Conservation (phyloP, 2,797 vertebrate species). For the Odontamblyopus lacepedii region DNA sequence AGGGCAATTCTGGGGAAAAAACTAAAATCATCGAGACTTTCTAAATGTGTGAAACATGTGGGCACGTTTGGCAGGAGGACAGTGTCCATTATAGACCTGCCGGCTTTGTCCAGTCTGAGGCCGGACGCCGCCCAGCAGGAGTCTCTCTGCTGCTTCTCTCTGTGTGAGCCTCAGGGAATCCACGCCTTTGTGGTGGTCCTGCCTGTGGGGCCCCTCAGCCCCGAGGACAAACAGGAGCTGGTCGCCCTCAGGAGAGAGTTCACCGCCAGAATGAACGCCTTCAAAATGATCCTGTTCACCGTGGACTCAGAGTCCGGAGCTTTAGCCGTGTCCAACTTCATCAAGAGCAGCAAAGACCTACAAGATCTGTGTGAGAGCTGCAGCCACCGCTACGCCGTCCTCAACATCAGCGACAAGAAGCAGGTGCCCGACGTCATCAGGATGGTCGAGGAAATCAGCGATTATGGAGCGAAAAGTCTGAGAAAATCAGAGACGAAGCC, state of each 20-base stretch:
- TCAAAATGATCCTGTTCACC: slow-evolving; percentile 42
- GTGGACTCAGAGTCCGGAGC: not conserved
- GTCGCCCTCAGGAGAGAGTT: slow-evolving; percentile 39
- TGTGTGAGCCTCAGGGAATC: slow-evolving; percentile 29
- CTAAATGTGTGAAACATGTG: slow-evolving; percentile 15
- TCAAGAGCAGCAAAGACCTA: slow-evolving; percentile 2
- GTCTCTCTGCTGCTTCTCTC: not conserved
- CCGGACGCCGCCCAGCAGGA: not conserved
- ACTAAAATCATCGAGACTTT: not conserved
- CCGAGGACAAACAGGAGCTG: slow-evolving; percentile 49
- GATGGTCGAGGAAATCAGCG: slow-evolving; percentile 16
- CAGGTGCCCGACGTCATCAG: slow-evolving; percentile 14
- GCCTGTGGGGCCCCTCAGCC: slow-evolving; percentile 18
- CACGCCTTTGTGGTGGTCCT: slow-evolving; percentile 48
- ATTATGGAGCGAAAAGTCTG: not conserved
- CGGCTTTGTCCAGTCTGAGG: slow-evolving; percentile 15
- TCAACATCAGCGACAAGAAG: slow-evolving; percentile 13
- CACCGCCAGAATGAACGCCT: not conserved
- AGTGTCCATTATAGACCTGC: slow-evolving; percentile 36
- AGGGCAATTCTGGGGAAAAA: slow-evolving; percentile 15
- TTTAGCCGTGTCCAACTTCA: slow-evolving; percentile 5
- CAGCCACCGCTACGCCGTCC: not conserved
- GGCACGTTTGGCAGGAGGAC: slow-evolving; percentile 9
- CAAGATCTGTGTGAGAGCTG: slow-evolving; percentile 24
- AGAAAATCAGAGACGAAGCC: not conserved